Base-by-base conservation (phyloP, 2,113 vertebrate species). In the Anhinga anhinga region DNA sequence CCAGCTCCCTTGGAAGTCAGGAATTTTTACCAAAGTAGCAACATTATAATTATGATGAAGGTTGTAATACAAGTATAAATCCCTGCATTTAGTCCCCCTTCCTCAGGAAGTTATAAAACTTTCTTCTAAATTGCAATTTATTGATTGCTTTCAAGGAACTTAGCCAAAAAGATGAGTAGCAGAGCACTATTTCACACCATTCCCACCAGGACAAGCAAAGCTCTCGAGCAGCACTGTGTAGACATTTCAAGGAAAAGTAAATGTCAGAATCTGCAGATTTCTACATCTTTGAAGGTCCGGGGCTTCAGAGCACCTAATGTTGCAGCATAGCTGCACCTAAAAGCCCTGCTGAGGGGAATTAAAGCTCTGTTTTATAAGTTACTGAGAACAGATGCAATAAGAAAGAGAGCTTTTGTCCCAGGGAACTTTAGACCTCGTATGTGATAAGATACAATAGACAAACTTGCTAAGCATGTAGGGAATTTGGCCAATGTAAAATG, bases 221-320 rank as follows among this genome's bases (percentile, higher is more conserved):
- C 49, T 84, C 29, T 67, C 53, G 32, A 52, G 29, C 76, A 22
- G 15, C 3, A 0, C 53, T 53, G 22, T 50, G 32, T 20, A 53
- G 71, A 26, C 22, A 70, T 62, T 32, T 71, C 63, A 78, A 56
- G 50, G 42, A 70, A 86, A 62, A 42, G 13, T 36, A 92, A 73
- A 86, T 40, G 55, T 67, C 76, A 83, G 63, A 77, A 73, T 70
- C 59, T 70, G 38, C 49, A 74, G 53, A 76, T 81, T 95, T 77
- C 45, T 86, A 22, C 7, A 32, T 53, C 40, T 86, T 50, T 71
- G 19, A 50, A 77, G 22, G 10, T 70, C 63, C 59, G 26, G 59
- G 38, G 2, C 50, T 92, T 83, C 55, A 27, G 59, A 92, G 49
- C 22, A 74, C 34, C n/a, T 84, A 70, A 45, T 59, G 21, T 12